phyloP scores from a whole-genome alignment of 1,140 invertebrate species.

The Drosophila nikananu region DNA sequence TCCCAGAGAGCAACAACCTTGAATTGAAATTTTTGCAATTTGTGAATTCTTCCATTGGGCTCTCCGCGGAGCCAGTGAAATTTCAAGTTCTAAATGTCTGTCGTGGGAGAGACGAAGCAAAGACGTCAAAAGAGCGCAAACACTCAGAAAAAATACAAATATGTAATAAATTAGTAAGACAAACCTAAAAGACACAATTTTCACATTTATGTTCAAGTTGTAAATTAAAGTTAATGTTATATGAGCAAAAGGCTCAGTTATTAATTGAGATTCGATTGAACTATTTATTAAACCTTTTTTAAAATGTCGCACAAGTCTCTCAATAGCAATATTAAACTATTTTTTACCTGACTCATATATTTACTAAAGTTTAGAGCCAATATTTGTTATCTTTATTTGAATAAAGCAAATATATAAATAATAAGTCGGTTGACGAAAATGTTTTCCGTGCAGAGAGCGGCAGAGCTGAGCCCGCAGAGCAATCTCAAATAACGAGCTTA shows the following conservation, averaged over 20 bases:
- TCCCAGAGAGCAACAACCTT: constrained; percentile 75
- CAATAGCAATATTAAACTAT: too few relatives aligned
- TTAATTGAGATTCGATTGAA: neutral
- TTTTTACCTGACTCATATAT: neutral
- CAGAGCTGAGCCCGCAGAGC: constrained; percentile 9
- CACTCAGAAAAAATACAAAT: neutral
- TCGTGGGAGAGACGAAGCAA: constrained; percentile 32
- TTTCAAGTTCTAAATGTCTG: constrained; percentile 80
- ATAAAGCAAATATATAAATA: neutral
- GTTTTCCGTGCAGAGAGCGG: constrained; percentile 17
- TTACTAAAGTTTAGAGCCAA: neutral
- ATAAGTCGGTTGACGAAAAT: neutral
- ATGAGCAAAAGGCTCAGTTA: too few relatives aligned
- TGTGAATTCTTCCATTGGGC: constrained; percentile 68
- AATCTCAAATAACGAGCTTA: constrained; percentile 21
- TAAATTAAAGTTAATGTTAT: neutral
- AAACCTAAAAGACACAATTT: neutral
- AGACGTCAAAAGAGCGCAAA: constrained; percentile 3
- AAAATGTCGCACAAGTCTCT: too few relatives aligned
- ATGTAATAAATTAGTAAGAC: too few relatives aligned
- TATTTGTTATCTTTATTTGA: neutral
- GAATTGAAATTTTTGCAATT: constrained; percentile 80
- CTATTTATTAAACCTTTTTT: neutral
- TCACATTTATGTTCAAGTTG: neutral
- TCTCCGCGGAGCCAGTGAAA: constrained; percentile 48